Conservation (phyloP, 1,140 invertebrate genomes). For the Acromyrmex heyeri region DNA sequence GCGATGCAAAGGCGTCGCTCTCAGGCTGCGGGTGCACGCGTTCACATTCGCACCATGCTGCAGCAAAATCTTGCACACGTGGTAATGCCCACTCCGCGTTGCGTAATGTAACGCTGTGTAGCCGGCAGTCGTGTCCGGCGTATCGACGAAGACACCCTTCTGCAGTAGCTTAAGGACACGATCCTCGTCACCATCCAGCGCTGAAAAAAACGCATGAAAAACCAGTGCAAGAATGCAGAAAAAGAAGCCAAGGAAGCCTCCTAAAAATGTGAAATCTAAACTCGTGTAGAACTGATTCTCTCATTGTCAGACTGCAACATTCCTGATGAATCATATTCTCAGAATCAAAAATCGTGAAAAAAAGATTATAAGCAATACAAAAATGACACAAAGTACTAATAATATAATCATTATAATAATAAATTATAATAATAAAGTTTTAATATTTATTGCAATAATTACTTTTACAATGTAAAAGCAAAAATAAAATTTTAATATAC, state of each 20-base stretch:
- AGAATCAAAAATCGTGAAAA: background rate
- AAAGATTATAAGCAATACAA: background rate
- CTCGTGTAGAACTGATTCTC: background rate
- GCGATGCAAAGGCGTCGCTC: slow-evolving; percentile 93
- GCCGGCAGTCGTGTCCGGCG: slow-evolving; percentile 88
- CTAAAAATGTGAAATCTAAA: background rate
- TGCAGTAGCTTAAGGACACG: slow-evolving; percentile 88
- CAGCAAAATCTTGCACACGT: slow-evolving; percentile 91
- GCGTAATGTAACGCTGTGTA: slow-evolving; percentile 96
- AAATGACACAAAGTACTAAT: background rate
- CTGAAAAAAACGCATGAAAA: slow-evolving; percentile 80
- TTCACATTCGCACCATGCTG: slow-evolving; percentile 91
- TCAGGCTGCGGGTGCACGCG: slow-evolving; percentile 90
- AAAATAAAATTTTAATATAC: background rate
- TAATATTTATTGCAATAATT: background rate
- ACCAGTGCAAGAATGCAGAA: background rate
- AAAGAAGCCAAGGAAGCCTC: background rate
- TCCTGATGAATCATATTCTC: background rate
- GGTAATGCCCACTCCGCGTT: slow-evolving; percentile 91
- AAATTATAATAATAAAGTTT: background rate
- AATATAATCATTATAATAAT: background rate
- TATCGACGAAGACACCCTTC: slow-evolving; percentile 85
- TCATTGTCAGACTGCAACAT: too few relatives aligned
- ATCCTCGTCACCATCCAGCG: slow-evolving; percentile 89
- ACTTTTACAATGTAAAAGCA: background rate